Conservation (phyloP, 2,113 vertebrate species). For the Zosterops borbonicus region DNA sequence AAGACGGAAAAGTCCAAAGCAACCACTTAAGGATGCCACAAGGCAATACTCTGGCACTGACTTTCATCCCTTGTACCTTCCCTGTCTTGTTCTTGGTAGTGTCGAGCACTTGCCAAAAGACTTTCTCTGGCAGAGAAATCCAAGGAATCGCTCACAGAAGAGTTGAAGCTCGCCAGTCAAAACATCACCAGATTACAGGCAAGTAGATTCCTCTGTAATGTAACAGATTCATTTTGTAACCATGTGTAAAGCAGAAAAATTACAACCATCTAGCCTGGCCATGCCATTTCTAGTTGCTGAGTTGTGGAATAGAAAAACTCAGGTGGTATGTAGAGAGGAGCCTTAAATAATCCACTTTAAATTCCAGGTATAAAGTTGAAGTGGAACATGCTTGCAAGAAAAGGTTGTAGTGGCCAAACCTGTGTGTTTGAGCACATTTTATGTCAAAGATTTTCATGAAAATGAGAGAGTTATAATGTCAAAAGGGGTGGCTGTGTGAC, state of each 20-base stretch:
- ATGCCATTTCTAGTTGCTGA: background rate
- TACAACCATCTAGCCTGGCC: accelerated
- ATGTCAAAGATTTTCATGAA: background rate
- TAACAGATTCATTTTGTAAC: background rate
- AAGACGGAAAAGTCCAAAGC: background rate
- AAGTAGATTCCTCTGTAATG: slow-evolving; percentile 8
- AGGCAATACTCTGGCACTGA: background rate
- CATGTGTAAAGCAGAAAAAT: background rate
- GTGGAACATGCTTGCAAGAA: background rate
- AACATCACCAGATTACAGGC: slow-evolving; percentile 93
- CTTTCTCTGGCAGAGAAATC: slow-evolving; percentile 89
- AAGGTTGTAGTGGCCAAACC: background rate
- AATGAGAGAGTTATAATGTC: background rate
- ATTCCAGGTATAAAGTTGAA: background rate
- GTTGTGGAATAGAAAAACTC: background rate
- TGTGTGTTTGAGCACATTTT: background rate
- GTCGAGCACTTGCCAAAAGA: slow-evolving; percentile 92
- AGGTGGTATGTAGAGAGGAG: background rate
- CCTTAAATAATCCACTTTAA: background rate
- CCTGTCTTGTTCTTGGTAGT: slow-evolving; percentile 73
- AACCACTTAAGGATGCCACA: background rate
- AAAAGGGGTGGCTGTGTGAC: background rate
- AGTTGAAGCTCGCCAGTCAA: slow-evolving; percentile 85
- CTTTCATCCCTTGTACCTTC: background rate
- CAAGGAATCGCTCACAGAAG: slow-evolving; percentile 82